These are phyloP conservation scores for Belgica antarctica DNA, from an alignment of 2,888 invertebrate species.

Conservation along the genomic window DNA sequence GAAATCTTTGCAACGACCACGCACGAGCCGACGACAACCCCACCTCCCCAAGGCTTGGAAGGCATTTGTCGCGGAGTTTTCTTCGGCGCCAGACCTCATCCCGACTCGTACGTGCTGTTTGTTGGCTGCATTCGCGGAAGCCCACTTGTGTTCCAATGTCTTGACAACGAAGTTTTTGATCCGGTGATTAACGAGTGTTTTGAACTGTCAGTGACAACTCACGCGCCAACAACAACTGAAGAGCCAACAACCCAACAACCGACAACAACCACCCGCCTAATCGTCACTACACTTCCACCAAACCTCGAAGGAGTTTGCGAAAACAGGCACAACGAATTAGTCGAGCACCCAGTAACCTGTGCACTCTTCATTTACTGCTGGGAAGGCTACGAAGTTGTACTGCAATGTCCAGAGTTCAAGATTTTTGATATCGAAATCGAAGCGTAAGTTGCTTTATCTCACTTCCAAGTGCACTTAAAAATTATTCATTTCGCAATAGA, in stretches of 20 bases:
- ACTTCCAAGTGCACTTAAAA: neutral
- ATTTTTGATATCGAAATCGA: neutral
- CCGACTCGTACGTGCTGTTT: neutral
- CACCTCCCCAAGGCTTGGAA: neutral
- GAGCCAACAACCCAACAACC: neutral
- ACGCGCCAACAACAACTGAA: neutral
- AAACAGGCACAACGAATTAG: no score
- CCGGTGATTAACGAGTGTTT: constrained; percentile 1
- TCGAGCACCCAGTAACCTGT: constrained; percentile 17
- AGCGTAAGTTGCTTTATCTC: neutral
- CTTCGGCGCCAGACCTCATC: constrained; percentile 20
- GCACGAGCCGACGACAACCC: neutral
- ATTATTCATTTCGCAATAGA: neutral
- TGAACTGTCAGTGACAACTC: neutral
- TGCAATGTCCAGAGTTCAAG: neutral
- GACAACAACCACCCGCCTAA: neutral
- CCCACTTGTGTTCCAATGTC: neutral
- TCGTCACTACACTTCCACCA: neutral
- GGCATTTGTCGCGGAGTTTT: constrained; percentile 9
- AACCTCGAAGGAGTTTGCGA: neutral
- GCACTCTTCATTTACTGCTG: neutral
- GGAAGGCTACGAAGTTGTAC: neutral
- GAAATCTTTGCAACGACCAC: neutral
- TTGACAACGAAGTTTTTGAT: constrained; percentile 3
- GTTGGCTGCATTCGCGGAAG: constrained; percentile 17